Percentiles rank a stretch among this genome's conserved stretches.
phyloP scores from a whole-genome alignment of 2,797 vertebrate species.

The Melanogrammus aeglefinus region DNA sequence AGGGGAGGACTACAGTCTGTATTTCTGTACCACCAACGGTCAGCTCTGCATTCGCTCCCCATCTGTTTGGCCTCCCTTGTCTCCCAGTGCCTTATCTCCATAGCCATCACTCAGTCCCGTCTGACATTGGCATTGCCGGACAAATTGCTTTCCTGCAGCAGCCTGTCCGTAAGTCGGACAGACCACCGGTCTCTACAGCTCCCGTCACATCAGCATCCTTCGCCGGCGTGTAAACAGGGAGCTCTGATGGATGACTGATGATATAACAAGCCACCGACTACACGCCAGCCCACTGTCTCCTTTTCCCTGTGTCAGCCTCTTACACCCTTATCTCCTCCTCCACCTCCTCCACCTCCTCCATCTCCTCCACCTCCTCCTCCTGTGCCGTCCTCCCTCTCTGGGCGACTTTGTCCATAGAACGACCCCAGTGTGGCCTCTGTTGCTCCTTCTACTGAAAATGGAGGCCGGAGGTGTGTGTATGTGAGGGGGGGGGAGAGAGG shows the following conservation, averaged over 20 bases:
- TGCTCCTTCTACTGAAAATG: too few relatives aligned
- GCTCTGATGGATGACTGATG: slow-evolving; percentile 6
- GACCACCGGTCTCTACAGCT: slow-evolving; percentile 23
- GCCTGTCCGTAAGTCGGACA: slow-evolving; percentile 35
- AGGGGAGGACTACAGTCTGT: too few relatives aligned
- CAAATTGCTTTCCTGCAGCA: slow-evolving; percentile 41
- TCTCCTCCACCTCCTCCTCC: too few relatives aligned
- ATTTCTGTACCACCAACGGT: not conserved
- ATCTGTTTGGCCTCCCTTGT: slow-evolving; percentile 29
- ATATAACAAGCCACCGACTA: not conserved
- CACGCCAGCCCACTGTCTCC: not conserved
- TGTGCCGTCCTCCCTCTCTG: too few relatives aligned
- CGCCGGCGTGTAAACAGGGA: slow-evolving; percentile 9
- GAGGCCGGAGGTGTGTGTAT: too few relatives aligned
- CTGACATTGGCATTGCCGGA: slow-evolving; percentile 30
- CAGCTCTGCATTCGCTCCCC: not conserved
- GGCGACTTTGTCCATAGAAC: too few relatives aligned
- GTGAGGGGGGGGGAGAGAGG: too few relatives aligned
- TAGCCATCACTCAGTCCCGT: slow-evolving; percentile 48
- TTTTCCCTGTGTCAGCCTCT: not conserved
- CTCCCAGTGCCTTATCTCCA: slow-evolving; percentile 29
- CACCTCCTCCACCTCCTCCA: too few relatives aligned
- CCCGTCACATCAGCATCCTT: slow-evolving; percentile 19
- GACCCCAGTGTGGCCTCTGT: too few relatives aligned
- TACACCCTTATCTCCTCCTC: not conserved